Evolutionary conservation across 2,797 vertebrate genomes (phyloP), one percentile per base, ranked within the genome.

Genomic region (Dryobates pubescens): DNA sequence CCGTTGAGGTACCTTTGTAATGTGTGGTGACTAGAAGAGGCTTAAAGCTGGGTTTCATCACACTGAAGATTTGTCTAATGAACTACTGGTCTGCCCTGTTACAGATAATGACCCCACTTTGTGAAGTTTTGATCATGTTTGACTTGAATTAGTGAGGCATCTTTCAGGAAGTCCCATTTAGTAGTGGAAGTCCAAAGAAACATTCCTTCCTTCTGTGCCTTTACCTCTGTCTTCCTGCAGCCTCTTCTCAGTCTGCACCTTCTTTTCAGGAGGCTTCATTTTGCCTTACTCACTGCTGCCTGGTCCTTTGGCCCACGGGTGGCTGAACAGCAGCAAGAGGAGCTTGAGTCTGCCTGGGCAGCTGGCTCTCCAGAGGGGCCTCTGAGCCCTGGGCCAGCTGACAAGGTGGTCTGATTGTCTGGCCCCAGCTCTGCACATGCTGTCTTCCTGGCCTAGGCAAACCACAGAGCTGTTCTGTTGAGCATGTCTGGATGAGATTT

Each of bases 241-340:
- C 18, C 9, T 85, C 43, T 58, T 14, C 58, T 71, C 0, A 0
- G 13, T 36, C 20, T 59, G 2, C 2, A 0, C 23, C 2, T 2
- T 51, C 9, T 68, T 53, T 67, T 71, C 27, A 47, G 65, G 58
- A 51, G 57, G 7, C 23, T 80, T 80, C 12, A 1, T 38, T 67
- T 20, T 19, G 16, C 36, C 1, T 0, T 70, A 23, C 17, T 26
- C 32, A 56, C 10, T 63, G 17, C 10, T 1, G 0, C 26, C 24
- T 79, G 22, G 54, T 82, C 24, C 18, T 6, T 20, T 65, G 75
- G 19, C 23, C 43, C 3, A 3, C 1, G 16, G 29, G 27, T 38
- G 57, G 32, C 54, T 76, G 71, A 67, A 7, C 8, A 59, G 64
- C 47, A 65, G 30, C 3, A 17, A 36, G 17, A 61, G 13, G 41